phyloP scores from a whole-genome alignment of 2,888 invertebrate genomes.

The Heliconius sara region DNA sequence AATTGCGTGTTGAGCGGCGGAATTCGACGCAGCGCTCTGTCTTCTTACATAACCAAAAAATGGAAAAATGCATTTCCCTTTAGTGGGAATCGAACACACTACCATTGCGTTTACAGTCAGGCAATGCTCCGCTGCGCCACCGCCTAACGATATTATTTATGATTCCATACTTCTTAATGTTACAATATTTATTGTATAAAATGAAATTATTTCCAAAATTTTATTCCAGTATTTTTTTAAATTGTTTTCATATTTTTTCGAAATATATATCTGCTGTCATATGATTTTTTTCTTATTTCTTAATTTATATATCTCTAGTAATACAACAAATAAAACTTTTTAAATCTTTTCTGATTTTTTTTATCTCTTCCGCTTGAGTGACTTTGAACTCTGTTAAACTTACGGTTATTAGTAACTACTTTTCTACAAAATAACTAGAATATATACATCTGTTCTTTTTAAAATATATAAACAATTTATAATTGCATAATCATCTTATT shows the following conservation, averaged over 20 bases:
- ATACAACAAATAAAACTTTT: slow-evolving; percentile 14
- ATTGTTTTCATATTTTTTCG: slow-evolving; percentile 11
- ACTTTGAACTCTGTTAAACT: neutral
- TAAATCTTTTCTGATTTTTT: slow-evolving; percentile 15
- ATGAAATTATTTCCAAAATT: slow-evolving; percentile 22
- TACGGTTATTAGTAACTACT: neutral
- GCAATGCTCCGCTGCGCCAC: neutral
- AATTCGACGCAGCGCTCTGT: neutral
- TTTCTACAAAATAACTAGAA: neutral
- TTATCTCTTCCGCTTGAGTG: slow-evolving; percentile 5
- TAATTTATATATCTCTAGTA: slow-evolving; percentile 2
- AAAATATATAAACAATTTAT: neutral
- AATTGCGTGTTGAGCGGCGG: neutral
- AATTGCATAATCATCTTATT: neutral
- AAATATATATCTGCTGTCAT: slow-evolving; percentile 18
- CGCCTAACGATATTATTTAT: neutral
- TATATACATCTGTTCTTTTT: neutral
- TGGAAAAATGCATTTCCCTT: neutral
- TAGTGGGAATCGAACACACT: neutral
- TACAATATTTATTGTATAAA: slow-evolving; percentile 9
- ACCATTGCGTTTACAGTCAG: neutral
- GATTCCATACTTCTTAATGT: slow-evolving; percentile 11
- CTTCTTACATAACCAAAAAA: neutral
- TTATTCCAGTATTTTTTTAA: slow-evolving; percentile 23
- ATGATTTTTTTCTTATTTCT: slow-evolving; percentile 19